A percentile compares a stretch with the other conserved stretches of the same genome.
These are phyloP conservation scores for Nibea albiflora DNA, from an alignment of 2,113 vertebrate species.

Conservation along the genomic window DNA sequence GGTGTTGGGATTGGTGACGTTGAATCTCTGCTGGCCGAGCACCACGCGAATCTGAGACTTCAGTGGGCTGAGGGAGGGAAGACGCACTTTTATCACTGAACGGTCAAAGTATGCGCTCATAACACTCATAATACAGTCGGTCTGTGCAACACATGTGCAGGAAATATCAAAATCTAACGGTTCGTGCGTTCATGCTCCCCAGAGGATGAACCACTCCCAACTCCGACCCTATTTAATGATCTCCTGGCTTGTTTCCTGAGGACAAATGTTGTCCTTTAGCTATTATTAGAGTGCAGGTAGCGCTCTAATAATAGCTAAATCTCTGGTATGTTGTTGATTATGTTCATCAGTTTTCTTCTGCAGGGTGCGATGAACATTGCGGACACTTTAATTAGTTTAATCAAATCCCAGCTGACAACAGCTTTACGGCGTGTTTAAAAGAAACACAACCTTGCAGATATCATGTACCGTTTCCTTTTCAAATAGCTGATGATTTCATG, in stretches of 20 bases:
- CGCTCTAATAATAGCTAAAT: neutral
- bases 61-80: slow-evolving; percentile 81
- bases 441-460: slow-evolving; percentile 13
- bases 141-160: neutral
- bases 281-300: neutral
- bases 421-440: neutral
- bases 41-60: slow-evolving; percentile 88
- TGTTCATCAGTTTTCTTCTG: neutral
- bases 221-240: neutral
- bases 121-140: neutral
- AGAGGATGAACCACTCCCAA: slow-evolving; percentile 1
- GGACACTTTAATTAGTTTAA: slow-evolving; percentile 18
- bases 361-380: neutral
- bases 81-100: neutral
- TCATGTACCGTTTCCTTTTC: neutral
- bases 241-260: neutral
- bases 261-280: neutral
- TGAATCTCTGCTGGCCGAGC: slow-evolving; percentile 94
- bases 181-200: neutral
- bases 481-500: neutral
- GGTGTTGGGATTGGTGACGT: slow-evolving; percentile 86
- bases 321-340: neutral
- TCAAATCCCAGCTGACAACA: slow-evolving; percentile 11
- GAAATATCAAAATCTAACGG: neutral
- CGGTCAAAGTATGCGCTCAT: neutral